phyloP scores from a whole-genome alignment of 1,140 invertebrate species.

The Potamilus streckersoni region DNA sequence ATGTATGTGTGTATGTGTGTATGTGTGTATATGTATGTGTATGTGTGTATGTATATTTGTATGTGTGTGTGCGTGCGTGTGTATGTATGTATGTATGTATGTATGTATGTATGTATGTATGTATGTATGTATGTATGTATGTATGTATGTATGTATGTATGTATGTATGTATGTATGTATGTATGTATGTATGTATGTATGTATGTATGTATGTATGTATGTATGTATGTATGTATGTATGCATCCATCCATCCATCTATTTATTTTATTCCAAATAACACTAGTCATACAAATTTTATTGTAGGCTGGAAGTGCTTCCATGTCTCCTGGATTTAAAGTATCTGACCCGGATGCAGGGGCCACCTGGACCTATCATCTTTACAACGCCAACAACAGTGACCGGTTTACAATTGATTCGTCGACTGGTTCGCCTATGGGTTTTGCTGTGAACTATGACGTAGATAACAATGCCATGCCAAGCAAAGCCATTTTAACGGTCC shows the following conservation, averaged over 20 bases:
- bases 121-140: constrained; percentile 2
- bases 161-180: neutral
- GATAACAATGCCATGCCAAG: constrained; percentile 9
- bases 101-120: constrained; percentile 3
- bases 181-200: constrained; percentile 3
- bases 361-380: neutral
- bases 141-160: neutral
- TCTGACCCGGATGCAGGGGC: constrained; percentile 10
- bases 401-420: constrained; percentile 7
- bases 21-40: neutral
- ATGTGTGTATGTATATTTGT: neutral
- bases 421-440: neutral
- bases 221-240: neutral
- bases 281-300: neutral
- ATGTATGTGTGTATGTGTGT: constrained; percentile 1
- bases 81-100: neutral
- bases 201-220: constrained; percentile 1
- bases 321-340: constrained; percentile 3
- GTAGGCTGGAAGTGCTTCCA: constrained; percentile 2
- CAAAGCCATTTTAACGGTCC: neutral
- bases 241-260: too few species aligned
- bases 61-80: too few species aligned
- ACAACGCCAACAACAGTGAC: constrained; percentile 11
- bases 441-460: constrained; percentile 10
- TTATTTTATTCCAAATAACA: neutral